Conservation (phyloP, 35 echinoderm and acorn worm species). For the Patiria miniata region DNA sequence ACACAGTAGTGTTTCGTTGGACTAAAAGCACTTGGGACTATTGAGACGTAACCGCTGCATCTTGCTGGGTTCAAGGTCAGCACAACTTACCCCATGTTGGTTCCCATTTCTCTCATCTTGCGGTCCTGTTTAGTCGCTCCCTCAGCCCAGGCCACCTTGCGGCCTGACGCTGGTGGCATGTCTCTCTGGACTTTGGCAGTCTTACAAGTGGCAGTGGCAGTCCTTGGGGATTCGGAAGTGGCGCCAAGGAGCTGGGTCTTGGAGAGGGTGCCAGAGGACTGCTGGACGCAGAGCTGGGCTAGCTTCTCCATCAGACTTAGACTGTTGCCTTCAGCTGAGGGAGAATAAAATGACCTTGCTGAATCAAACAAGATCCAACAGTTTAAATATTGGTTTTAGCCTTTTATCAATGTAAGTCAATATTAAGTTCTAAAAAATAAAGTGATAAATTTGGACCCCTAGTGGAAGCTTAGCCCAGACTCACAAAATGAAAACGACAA, state of each 20-base stretch:
- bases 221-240: neutral
- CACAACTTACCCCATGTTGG: neutral
- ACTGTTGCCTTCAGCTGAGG: neutral
- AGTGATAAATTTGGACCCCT: neutral
- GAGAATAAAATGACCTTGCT: neutral
- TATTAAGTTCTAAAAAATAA: neutral
- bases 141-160: constrained; percentile 14
- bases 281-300: constrained; percentile 74
- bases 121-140: neutral
- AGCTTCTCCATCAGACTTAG: constrained; percentile 75
- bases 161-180: neutral
- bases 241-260: constrained; percentile 25
- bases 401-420: neutral
- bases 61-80: no score
- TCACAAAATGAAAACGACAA: no score
- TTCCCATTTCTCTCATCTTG: constrained; percentile 6
- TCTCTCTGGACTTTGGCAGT: no score
- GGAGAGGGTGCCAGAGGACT: constrained; percentile 62
- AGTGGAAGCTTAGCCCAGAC: no score
- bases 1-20: no score
- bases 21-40: no score
- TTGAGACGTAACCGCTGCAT: no score
- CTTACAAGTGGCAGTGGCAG: no score
- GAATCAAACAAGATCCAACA: neutral
- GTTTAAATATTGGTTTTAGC: neutral